Conservation (phyloP, 53 echinoderm and acorn worm genomes). For the Zoroaster sp. region DNA sequence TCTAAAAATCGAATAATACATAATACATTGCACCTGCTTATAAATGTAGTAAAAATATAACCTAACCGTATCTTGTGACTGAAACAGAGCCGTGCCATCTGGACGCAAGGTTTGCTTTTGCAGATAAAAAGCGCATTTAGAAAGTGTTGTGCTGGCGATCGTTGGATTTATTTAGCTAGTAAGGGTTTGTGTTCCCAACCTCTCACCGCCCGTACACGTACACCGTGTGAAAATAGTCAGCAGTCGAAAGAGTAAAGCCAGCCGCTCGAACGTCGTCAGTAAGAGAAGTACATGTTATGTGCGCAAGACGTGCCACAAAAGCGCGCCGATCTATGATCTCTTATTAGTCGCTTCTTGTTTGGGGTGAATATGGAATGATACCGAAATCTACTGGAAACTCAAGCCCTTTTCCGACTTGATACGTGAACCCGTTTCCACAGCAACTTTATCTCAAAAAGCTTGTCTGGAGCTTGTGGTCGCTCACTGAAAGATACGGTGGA, state of each 20-base stretch:
- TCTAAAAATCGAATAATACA: too few species aligned
- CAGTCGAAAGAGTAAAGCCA: background rate
- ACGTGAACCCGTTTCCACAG: background rate
- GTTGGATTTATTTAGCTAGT: too few species aligned
- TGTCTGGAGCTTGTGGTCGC: background rate
- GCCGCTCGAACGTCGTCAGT: background rate
- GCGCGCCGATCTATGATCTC: background rate
- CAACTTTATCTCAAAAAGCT: background rate
- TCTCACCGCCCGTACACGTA: background rate
- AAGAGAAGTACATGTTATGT: background rate
- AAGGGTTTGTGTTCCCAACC: background rate
- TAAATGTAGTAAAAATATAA: background rate
- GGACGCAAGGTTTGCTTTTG: background rate
- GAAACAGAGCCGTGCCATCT: background rate
- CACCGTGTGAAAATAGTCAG: background rate
- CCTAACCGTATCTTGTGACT: background rate
- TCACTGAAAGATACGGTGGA: background rate
- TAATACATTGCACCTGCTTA: too few species aligned
- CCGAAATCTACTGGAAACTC: background rate
- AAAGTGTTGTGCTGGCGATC: background rate
- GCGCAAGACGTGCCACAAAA: background rate
- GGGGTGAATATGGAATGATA: background rate
- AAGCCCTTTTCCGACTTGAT: background rate
- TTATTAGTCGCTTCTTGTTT: background rate
- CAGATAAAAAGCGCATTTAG: background rate